Conservation (phyloP, 2,113 vertebrate genomes). For the Upupa epops region DNA sequence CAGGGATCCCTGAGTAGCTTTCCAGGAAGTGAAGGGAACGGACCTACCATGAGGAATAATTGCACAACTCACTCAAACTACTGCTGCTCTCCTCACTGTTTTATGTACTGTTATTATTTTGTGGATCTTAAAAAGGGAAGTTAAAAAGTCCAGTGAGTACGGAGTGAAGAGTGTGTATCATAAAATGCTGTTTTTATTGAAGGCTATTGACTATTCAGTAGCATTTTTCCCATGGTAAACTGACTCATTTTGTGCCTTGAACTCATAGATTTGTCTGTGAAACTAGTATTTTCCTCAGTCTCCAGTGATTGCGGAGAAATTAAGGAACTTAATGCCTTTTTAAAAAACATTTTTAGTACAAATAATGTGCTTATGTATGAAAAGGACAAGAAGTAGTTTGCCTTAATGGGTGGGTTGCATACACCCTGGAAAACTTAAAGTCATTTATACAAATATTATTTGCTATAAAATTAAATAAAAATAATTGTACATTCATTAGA, state of each 20-base stretch:
- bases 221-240: not conserved
- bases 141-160: not conserved
- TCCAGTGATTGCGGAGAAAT: not conserved
- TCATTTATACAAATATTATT: not conserved
- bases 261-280: not conserved
- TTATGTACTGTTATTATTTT: not conserved
- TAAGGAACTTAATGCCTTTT: not conserved
- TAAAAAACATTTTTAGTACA: not conserved
- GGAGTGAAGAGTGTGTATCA: not conserved
- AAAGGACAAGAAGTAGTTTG: not conserved
- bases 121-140: not conserved
- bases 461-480: not conserved
- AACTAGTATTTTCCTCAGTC: not conserved
- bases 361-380: not conserved
- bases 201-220: not conserved
- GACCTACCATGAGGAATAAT: not conserved
- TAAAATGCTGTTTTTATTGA: not conserved
- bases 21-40: not conserved
- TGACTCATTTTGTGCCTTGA: not conserved
- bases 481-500: conserved; percentile 7
- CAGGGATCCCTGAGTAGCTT: not conserved
- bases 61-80: not conserved
- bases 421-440: not conserved
- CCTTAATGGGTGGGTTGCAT: not conserved
- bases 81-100: not conserved